phyloP scores from a whole-genome alignment of 2,888 invertebrate genomes.

The Philereme vetulata region DNA sequence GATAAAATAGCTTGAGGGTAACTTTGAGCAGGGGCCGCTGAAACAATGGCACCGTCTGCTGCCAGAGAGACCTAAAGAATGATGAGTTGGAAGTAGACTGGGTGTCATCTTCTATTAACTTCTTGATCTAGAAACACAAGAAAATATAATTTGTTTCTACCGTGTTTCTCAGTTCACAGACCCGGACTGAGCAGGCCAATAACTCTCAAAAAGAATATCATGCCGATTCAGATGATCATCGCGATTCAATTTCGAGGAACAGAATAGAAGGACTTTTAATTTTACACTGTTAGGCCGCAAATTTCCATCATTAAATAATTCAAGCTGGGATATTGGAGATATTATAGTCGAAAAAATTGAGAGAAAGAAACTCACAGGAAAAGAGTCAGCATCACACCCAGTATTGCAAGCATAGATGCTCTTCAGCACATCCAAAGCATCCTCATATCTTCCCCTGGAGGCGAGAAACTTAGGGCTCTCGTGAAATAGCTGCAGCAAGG shows the following conservation, averaged over 20 bases:
- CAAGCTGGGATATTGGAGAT: too few relatives aligned
- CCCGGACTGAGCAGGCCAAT: too few relatives aligned
- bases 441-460: slow-evolving; percentile 81
- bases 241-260: too few relatives aligned
- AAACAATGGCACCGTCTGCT: slow-evolving; percentile 83
- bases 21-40: slow-evolving; percentile 77
- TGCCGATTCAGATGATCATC: too few relatives aligned
- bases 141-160: too few relatives aligned
- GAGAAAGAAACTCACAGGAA: slow-evolving; percentile 59
- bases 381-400: slow-evolving; percentile 61
- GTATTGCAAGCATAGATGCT: slow-evolving; percentile 70
- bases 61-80: slow-evolving; percentile 66
- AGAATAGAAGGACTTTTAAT: too few relatives aligned
- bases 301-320: too few relatives aligned
- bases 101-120: slow-evolving; percentile 59
- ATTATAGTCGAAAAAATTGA: too few relatives aligned
- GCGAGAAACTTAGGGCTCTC: slow-evolving; percentile 92
- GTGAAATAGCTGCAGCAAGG: slow-evolving; percentile 84
- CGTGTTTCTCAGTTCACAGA: too few relatives aligned
- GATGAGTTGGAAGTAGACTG: slow-evolving; percentile 57
- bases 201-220: too few relatives aligned
- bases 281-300: too few relatives aligned
- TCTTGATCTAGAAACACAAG: slow-evolving; percentile 57
- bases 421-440: slow-evolving; percentile 80
- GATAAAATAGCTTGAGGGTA: slow-evolving; percentile 82